Evolutionary conservation across 1,140 invertebrate genomes (phyloP).

Genomic region (Gonioctena quinquepunctata): DNA sequence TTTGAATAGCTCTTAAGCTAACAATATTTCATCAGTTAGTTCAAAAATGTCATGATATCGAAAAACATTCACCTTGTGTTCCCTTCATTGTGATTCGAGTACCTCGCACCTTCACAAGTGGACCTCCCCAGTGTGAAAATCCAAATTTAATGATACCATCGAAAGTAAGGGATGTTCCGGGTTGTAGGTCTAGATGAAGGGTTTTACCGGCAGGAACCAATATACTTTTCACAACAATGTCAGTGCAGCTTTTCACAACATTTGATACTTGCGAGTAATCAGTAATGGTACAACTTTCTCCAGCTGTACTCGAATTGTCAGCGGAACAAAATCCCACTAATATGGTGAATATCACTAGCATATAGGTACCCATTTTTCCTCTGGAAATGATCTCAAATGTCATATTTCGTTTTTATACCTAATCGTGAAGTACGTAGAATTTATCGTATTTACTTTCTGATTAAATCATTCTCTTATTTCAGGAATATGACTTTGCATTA

Average conservation of each 20-base stretch:
- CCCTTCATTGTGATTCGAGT: background rate
- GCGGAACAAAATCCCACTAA: no score
- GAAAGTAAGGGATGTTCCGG: background rate
- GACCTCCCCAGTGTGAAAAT: background rate
- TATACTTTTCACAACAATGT: background rate
- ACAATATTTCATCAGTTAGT: no score
- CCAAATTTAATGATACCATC: background rate
- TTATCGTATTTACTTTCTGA: no score
- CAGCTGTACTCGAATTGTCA: background rate
- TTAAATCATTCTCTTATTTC: no score
- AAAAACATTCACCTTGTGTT: background rate
- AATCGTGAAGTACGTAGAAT: no score
- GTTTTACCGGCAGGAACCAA: background rate
- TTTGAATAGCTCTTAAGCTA: no score
- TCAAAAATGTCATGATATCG: no score
- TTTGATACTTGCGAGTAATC: background rate
- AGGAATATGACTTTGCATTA: no score
- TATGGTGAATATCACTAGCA: no score
- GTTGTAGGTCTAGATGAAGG: background rate
- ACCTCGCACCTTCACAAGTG: background rate
- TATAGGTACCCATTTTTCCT: no score
- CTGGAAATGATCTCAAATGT: no score
- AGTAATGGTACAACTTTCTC: background rate
- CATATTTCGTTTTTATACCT: no score
- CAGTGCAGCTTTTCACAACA: background rate